Evolutionary conservation across 2,888 invertebrate species (phyloP).

Genomic region (Eumerus sabulonum): DNA sequence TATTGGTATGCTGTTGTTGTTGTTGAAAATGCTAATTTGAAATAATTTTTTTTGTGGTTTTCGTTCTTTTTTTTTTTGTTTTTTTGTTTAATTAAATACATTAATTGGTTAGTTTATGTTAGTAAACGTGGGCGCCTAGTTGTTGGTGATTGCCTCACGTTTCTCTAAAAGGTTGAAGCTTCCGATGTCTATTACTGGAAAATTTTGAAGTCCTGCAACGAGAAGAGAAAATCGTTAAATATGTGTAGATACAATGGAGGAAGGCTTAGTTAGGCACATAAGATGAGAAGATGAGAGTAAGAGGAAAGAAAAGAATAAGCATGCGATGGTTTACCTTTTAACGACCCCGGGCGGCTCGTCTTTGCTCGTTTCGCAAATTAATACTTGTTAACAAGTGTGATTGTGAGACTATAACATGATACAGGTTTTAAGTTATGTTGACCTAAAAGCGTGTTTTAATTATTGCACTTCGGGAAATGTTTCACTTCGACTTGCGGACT

Average conservation of each 20-base stretch:
- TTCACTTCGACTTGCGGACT: no score
- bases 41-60: constrained; percentile 47
- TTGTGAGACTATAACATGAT: no score
- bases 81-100: constrained; percentile 63
- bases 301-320: neutral
- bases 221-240: constrained; percentile 5
- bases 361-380: constrained; percentile 1
- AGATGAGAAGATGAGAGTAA: neutral
- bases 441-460: no score
- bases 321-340: constrained; percentile 41
- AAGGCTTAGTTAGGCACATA: no score
- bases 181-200: constrained; percentile 98
- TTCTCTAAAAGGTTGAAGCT: constrained; percentile 97
- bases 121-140: constrained; percentile 68
- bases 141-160: constrained; percentile 84
- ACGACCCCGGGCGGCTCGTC: neutral
- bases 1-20: constrained; percentile 1
- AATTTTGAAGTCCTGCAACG: constrained; percentile 92
- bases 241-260: no score
- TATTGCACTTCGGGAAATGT: no score
- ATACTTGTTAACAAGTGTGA: no score
- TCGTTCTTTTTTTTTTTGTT: constrained; percentile 32
- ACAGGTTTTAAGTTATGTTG: no score
- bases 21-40: constrained; percentile 43
- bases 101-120: constrained; percentile 54